These are phyloP conservation scores for Actinemys pallida DNA, from an alignment of 2,113 vertebrate species.

Conservation along the genomic window DNA sequence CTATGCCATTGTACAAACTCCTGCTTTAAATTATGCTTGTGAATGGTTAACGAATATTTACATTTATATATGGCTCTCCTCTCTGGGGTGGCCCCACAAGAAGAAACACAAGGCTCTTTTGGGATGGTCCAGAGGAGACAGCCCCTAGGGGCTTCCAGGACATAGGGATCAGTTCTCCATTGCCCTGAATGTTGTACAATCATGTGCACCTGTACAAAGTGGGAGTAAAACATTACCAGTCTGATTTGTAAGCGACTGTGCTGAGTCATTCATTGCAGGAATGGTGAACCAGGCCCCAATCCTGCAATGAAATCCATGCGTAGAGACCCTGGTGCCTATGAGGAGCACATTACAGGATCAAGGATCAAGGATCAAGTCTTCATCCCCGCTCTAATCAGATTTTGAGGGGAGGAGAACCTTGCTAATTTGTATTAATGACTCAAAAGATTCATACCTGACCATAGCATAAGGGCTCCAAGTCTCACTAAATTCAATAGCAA, in stretches of 20 bases:
- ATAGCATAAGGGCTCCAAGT: background rate
- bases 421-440: background rate
- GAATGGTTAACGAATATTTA: background rate
- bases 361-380: background rate
- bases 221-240: background rate
- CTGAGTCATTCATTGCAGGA: no score
- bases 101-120: background rate
- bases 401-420: background rate
- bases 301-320: background rate
- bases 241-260: background rate
- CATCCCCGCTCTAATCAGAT: background rate
- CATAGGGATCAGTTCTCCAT: background rate
- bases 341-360: background rate
- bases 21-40: background rate
- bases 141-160: background rate
- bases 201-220: background rate
- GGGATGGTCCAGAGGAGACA: background rate
- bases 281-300: background rate
- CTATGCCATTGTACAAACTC: background rate
- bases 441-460: background rate
- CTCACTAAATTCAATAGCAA: background rate
- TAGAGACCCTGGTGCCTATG: background rate
- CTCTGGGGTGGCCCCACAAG: background rate
- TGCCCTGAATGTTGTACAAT: background rate
- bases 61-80: background rate